Percentiles rank a stretch among this genome's conserved stretches.
Conservation (phyloP, 2,888 invertebrate species). For the Linnaemya vulpina region DNA sequence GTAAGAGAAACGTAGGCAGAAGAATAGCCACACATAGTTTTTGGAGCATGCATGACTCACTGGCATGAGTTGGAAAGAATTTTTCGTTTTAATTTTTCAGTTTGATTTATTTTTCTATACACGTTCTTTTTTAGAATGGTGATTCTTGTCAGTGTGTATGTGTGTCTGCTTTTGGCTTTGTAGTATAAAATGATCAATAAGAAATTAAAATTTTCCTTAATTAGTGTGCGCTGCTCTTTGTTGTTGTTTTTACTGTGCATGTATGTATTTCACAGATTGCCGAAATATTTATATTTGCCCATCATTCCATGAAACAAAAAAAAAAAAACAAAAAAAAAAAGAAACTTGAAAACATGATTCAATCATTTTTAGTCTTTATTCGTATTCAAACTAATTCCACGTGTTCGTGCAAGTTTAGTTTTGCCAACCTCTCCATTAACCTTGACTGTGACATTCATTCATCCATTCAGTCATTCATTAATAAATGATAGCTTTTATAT, state of each 20-base stretch:
- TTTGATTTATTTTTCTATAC: not conserved
- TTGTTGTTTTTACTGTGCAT: not conserved
- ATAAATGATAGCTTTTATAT: conserved; percentile 58
- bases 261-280: not conserved
- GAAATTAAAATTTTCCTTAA: not conserved
- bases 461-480: conserved; percentile 75
- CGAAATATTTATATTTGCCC: not conserved
- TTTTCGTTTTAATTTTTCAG: not conserved
- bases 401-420: conserved; percentile 9
- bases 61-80: conserved; percentile 11
- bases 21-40: conserved; percentile 3
- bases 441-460: conserved; percentile 79
- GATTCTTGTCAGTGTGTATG: not conserved
- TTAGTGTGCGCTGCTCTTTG: not conserved
- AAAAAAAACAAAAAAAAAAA: no score
- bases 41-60: conserved; percentile 27
- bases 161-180: not conserved
- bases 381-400: not conserved
- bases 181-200: not conserved
- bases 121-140: not conserved
- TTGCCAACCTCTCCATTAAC: conserved; percentile 75
- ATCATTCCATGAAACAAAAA: no score
- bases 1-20: conserved; percentile 23
- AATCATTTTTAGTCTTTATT: not conserved
- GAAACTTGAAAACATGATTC: not conserved